A percentile compares a stretch with the other conserved stretches of the same genome.
Evolutionary conservation across 2,113 vertebrate species (phyloP).

Genomic region (Zosterops japonicus): DNA sequence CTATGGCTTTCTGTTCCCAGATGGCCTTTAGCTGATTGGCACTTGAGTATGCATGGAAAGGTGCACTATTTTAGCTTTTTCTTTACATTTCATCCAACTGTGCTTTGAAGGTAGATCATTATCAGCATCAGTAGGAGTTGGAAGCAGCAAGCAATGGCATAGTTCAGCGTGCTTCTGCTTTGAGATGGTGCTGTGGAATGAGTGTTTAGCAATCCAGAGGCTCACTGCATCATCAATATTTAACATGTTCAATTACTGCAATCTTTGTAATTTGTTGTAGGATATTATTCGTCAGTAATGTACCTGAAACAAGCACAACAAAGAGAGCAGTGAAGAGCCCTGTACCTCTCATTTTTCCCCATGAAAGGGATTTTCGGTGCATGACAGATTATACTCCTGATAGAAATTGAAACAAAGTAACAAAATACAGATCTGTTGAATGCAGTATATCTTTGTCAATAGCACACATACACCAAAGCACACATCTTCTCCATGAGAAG

Average conservation of each 20-base stretch:
- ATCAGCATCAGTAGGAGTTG: not conserved
- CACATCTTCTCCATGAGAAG: not conserved
- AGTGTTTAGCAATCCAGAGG: constrained; percentile 11
- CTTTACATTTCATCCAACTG: not conserved
- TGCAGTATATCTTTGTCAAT: not conserved
- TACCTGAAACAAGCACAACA: constrained; percentile 17
- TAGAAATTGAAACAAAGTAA: not conserved
- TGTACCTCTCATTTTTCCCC: not conserved
- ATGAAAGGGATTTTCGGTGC: constrained; percentile 4
- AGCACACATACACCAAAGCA: not conserved
- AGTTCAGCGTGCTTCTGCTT: not conserved
- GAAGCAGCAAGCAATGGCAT: constrained; percentile 8
- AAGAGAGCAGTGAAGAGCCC: not conserved
- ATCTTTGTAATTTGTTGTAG: constrained; percentile 1
- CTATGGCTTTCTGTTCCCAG: not conserved
- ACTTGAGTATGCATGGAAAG: not conserved
- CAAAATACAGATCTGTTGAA: not conserved
- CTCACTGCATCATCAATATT: not conserved
- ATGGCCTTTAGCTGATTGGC: not conserved
- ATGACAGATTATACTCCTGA: not conserved
- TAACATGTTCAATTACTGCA: constrained; percentile 16
- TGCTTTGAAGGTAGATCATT: not conserved
- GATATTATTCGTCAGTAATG: not conserved
- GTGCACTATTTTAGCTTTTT: not conserved
- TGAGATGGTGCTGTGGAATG: constrained; percentile 15